These are phyloP conservation scores for Trissonchulus sp. DNA, from an alignment of 2,888 invertebrate species.

Conservation along the genomic window DNA sequence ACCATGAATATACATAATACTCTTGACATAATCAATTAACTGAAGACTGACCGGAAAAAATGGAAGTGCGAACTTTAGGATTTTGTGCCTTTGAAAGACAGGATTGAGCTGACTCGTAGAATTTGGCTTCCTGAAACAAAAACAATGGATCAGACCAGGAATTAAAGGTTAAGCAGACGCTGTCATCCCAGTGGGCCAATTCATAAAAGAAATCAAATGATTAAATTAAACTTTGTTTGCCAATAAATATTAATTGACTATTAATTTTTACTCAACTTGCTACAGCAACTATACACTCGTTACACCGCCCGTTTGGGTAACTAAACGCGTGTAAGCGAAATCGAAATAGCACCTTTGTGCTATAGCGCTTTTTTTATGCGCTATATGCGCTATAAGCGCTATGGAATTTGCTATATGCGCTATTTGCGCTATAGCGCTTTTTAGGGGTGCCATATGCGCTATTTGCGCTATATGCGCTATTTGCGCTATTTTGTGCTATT, in stretches of 20 bases:
- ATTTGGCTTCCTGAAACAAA: slow-evolving; percentile 42
- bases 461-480: no score
- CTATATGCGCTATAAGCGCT: no score
- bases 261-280: neutral
- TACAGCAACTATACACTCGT: neutral
- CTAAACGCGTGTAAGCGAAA: no score
- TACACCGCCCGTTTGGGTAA: neutral
- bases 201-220: neutral
- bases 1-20: no score
- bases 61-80: slow-evolving; percentile 13
- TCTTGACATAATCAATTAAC: no score
- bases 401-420: no score
- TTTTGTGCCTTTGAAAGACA: slow-evolving; percentile 60
- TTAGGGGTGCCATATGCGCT: no score
- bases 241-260: neutral
- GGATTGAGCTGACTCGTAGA: slow-evolving; percentile 48
- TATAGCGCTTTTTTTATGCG: no score
- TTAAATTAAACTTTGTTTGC: neutral
- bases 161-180: neutral
- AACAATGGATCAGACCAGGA: neutral
- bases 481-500: no score
- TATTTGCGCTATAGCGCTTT: no score
- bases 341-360: no score
- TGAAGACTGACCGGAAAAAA: neutral
- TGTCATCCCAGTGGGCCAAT: neutral